phyloP scores from a whole-genome alignment of 2,113 vertebrate genomes.

The Alectura lathami region DNA sequence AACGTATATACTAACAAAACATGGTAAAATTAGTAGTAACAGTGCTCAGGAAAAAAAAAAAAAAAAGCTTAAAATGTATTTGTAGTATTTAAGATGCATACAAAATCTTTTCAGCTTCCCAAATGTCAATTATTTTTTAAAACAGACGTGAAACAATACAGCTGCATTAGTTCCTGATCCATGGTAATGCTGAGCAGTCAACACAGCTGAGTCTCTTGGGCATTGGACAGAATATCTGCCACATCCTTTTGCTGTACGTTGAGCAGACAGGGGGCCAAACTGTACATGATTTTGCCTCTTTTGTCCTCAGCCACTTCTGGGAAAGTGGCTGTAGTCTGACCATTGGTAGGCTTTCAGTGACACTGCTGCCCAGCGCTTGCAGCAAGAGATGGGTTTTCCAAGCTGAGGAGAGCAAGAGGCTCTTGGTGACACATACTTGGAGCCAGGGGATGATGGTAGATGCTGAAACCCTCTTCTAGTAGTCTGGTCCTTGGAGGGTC shows the following conservation, averaged over 20 bases:
- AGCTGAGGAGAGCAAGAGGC: neutral
- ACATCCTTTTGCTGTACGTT: neutral
- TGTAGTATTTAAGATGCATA: neutral
- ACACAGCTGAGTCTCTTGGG: neutral
- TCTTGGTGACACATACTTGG: neutral
- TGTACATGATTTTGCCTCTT: neutral
- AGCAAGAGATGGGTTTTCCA: neutral
- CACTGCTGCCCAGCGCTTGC: neutral
- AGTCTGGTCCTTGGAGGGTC: neutral
- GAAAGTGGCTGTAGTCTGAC: neutral
- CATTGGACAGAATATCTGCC: neutral
- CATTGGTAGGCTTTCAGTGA: neutral
- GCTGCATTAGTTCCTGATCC: neutral
- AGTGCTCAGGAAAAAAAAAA: rapidly evolving
- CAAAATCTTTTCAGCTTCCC: neutral
- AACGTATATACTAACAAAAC: neutral
- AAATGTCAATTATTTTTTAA: neutral
- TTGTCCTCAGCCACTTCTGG: neutral
- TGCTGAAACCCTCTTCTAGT: neutral
- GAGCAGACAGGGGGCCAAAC: neutral
- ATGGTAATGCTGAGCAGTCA: neutral
- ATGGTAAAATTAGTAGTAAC: neutral
- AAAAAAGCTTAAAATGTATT: neutral
- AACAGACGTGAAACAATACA: neutral
- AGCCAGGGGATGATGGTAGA: neutral